Percentiles rank a stretch among this genome's conserved stretches.
Evolutionary conservation across 2,113 vertebrate genomes (phyloP).

Genomic region (Dendrocopos noguchii): DNA sequence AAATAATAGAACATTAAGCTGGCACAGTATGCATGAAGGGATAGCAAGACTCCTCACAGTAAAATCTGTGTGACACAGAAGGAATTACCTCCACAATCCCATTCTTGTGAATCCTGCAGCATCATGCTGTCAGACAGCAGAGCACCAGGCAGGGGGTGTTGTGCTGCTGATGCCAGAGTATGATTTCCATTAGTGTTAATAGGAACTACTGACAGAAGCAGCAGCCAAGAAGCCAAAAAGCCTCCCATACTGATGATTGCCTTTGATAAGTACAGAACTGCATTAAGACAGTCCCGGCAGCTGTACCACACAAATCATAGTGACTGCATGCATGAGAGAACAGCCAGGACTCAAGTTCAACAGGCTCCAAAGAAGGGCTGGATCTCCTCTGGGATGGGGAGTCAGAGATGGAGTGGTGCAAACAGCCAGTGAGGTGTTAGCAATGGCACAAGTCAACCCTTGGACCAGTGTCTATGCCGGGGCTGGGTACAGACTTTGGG

Average conservation of each 20-base stretch:
- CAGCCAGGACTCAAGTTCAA: not conserved
- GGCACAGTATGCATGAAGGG: not conserved
- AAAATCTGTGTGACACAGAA: slow-evolving; percentile 4
- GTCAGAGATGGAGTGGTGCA: accelerated
- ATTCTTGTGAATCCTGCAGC: not conserved
- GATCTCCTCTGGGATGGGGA: not conserved
- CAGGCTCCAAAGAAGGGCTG: not conserved
- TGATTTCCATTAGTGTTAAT: slow-evolving; percentile 45
- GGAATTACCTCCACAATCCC: slow-evolving; percentile 13
- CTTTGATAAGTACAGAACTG: not conserved
- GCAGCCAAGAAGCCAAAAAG: slow-evolving; percentile 2
- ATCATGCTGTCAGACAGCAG: not conserved
- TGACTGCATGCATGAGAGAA: accelerated
- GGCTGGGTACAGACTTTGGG: accelerated
- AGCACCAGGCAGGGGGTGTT: not conserved
- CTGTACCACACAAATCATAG: not conserved
- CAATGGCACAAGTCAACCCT: not conserved
- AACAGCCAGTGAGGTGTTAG: not conserved
- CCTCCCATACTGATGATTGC: not conserved
- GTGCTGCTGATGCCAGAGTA: slow-evolving; percentile 3
- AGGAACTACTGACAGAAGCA: slow-evolving; percentile 8
- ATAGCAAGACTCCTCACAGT: slow-evolving; percentile 4
- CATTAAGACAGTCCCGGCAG: not conserved
- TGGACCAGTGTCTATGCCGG: accelerated
- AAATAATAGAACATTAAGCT: not conserved